Base-by-base conservation (phyloP, 2,113 vertebrate species). In the Bubo bubo region DNA sequence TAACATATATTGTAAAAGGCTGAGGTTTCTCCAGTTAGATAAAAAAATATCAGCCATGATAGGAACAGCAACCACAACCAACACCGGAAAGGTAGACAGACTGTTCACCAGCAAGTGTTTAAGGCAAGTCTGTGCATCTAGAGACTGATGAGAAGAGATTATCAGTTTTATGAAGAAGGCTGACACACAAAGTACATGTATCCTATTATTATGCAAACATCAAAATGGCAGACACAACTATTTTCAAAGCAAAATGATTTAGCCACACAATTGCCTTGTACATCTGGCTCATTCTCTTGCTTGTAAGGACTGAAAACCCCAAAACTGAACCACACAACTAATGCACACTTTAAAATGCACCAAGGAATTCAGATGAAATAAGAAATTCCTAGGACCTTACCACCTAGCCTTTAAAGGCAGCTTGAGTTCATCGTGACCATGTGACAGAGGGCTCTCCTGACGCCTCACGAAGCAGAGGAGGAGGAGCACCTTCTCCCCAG, bases 381-480 rank as follows among this genome's bases (percentile, higher is more conserved):
- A 45, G 37, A 49, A 62, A 39, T 18, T n/a, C 12, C 20, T 27
- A n/a, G 18, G 8, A 17, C 35, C 23, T 70, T 71, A 80, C 14
- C 32, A 62, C 23, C 30, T 8, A 58, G 22, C 7, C 58, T 55
- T 67, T 80, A 47, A 37, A 52, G 27, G 16, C 35, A 67, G 16
- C 18, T 81, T 43, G 28, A 16, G 20, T 30, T 72, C 20, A 13
- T 34, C 37, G 27, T 35, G 10, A 22, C 10, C 1, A 2, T 28
- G 20, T n/a, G 34, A 45, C 34, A 14, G 34, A 79, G 23, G 21
- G 6, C 9, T 64, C 32, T 71, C 12, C 26, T 41, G 49, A 8
- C 2, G 1, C 27, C n/a, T 49, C 15, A 18, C 0, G 0, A 86
- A 41, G 4, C 14, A 35, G 26, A 59, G 6, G 26, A 41, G 49